A percentile compares a stretch with the other conserved stretches of the same genome.
Conservation (phyloP, 2,888 invertebrate genomes). For the Troides oblongomaculatus region DNA sequence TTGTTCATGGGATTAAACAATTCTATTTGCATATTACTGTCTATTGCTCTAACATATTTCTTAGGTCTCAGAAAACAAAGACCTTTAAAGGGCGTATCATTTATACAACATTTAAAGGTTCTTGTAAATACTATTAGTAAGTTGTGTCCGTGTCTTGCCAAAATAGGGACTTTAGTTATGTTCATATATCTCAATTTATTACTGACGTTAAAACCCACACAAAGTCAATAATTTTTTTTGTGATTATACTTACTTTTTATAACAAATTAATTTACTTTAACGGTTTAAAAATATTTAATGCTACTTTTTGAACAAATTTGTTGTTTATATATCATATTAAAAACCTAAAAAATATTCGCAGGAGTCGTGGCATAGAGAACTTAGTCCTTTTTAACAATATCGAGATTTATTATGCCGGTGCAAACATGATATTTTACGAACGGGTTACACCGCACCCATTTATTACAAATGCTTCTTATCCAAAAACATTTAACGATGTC, state of each 20-base stretch:
- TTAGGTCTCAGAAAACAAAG: constrained; percentile 5
- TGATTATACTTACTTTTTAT: not conserved
- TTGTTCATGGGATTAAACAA: not conserved
- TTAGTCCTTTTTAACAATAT: not conserved
- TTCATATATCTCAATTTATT: not conserved
- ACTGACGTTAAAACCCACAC: not conserved
- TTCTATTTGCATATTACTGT: not conserved
- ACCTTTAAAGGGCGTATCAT: constrained; percentile 27
- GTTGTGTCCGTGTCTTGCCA: not conserved
- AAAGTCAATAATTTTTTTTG: not conserved
- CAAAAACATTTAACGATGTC: not conserved
- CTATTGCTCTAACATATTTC: constrained; percentile 7
- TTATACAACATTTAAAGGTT: constrained; percentile 13
- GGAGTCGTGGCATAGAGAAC: not conserved
- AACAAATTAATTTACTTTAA: not conserved
- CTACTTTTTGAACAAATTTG: too few species aligned
- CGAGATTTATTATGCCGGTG: not conserved
- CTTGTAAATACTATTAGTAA: not conserved
- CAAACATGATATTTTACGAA: not conserved
- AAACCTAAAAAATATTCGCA: not conserved
- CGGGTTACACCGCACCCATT: not conserved
- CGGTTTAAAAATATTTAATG: not conserved
- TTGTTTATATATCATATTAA: too few species aligned
- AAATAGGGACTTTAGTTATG: not conserved
- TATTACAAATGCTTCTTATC: not conserved